Percentiles rank a stretch among this genome's conserved stretches.
Conservation (phyloP, 2,113 vertebrate species). For the Trogon surrucura region DNA sequence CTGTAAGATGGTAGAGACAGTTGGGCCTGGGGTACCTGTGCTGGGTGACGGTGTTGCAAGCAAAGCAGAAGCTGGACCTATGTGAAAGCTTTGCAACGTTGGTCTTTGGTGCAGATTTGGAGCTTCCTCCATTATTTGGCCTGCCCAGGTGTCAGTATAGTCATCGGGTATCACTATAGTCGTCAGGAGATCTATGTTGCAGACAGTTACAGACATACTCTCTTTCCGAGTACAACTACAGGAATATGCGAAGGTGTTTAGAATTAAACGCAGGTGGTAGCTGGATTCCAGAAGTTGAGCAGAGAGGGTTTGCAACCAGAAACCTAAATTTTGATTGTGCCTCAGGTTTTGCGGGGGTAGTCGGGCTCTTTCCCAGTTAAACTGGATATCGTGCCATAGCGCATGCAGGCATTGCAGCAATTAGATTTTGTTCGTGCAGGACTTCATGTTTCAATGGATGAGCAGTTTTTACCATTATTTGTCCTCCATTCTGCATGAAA, state of each 20-base stretch:
- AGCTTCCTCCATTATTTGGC: background rate
- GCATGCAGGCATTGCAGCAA: background rate
- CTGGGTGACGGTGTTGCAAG: background rate
- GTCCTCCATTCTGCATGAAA: background rate
- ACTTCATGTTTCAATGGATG: background rate
- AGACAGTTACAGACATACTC: background rate
- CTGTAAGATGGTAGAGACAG: fast-evolving
- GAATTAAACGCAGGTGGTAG: background rate
- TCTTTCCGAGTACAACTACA: fast-evolving
- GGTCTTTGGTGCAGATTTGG: background rate
- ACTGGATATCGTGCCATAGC: fast-evolving
- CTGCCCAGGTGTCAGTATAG: background rate
- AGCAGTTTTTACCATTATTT: background rate
- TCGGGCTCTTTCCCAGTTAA: background rate
- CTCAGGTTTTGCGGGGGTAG: background rate
- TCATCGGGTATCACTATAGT: background rate
- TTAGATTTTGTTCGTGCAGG: background rate
- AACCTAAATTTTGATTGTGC: background rate
- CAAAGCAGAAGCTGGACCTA: background rate
- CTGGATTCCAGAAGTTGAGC: background rate
- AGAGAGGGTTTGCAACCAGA: background rate
- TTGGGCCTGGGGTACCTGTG: background rate
- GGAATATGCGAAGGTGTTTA: background rate
- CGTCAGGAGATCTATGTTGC: background rate
- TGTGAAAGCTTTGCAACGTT: background rate